Conservation (phyloP, 2,888 invertebrate species). For the Mylabris sibirica region DNA sequence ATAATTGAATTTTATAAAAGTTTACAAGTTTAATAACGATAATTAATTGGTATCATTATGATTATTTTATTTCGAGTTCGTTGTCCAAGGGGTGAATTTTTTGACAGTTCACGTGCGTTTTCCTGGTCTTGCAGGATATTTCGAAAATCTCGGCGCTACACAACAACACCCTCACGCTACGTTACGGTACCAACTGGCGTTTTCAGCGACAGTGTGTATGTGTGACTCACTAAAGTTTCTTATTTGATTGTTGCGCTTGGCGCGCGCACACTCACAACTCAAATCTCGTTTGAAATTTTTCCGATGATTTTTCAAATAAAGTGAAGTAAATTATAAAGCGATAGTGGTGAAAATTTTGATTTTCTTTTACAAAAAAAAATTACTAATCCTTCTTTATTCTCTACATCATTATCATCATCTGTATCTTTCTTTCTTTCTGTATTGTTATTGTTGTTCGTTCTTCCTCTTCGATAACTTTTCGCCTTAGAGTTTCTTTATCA, state of each 20-base stretch:
- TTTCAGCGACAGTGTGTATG: constrained; percentile 32
- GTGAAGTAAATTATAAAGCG: no score
- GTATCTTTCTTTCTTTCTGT: no score
- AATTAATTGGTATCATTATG: constrained; percentile 34
- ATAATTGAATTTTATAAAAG: constrained; percentile 36
- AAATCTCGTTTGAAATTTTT: constrained; percentile 1
- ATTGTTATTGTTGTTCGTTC: no score
- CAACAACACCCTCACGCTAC: constrained; percentile 42
- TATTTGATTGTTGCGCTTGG: constrained; percentile 46
- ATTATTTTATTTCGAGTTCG: constrained; percentile 28
- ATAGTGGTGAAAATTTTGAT: neutral
- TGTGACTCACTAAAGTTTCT: constrained; percentile 43
- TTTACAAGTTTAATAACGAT: constrained; percentile 38
- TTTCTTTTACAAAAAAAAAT: no score
- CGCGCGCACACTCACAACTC: constrained; percentile 42
- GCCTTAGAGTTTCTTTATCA: neutral
- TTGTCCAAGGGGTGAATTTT: constrained; percentile 26
- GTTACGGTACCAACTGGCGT: constrained; percentile 48
- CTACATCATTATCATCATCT: no score
- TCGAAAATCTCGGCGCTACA: constrained; percentile 30
- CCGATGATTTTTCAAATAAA: no score
- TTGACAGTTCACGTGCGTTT: constrained; percentile 42
- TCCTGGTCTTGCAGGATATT: constrained; percentile 22
- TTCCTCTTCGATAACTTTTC: neutral
- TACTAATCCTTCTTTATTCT: no score